A percentile compares a stretch with the other conserved stretches of the same genome.
Conservation (phyloP, 2,888 invertebrate species). For the Catocala fraxini region DNA sequence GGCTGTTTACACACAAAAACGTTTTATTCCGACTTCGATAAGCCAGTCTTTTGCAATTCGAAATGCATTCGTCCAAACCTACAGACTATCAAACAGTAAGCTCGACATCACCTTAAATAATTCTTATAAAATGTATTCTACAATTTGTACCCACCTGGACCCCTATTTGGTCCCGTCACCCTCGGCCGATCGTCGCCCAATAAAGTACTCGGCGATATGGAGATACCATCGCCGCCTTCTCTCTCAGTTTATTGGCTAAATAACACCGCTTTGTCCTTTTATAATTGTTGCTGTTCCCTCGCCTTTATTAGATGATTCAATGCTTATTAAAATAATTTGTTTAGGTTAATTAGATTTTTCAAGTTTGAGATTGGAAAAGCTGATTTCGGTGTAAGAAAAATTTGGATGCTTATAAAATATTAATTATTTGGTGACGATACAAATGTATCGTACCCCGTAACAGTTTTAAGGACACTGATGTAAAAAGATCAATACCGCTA, state of each 20-base stretch:
- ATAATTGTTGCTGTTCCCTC: conserved; percentile 65
- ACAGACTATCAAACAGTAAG: conserved; percentile 33
- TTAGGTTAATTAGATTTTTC: conserved; percentile 41
- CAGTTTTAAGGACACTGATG: no score
- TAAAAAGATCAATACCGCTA: no score
- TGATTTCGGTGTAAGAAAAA: not conserved
- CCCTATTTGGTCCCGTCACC: conserved; percentile 50
- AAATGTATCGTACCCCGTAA: no score
- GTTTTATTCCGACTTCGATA: no score
- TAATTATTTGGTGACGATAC: no score
- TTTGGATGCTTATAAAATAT: no score
- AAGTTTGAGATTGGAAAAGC: conserved; percentile 19
- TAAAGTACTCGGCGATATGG: conserved; percentile 64
- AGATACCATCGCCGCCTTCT: conserved; percentile 64
- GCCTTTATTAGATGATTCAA: conserved; percentile 60
- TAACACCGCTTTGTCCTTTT: conserved; percentile 59
- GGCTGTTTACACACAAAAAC: no score
- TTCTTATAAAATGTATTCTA: conserved; percentile 47
- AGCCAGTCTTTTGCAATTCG: no score
- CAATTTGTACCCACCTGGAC: conserved; percentile 48
- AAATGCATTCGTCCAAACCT: no score
- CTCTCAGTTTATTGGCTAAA: conserved; percentile 66
- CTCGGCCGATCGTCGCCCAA: conserved; percentile 61
- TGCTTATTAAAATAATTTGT: conserved; percentile 61
- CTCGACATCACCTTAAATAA: conserved; percentile 42